Base-by-base conservation (phyloP, 2,888 invertebrate species). In the Phorcus lineatus region DNA sequence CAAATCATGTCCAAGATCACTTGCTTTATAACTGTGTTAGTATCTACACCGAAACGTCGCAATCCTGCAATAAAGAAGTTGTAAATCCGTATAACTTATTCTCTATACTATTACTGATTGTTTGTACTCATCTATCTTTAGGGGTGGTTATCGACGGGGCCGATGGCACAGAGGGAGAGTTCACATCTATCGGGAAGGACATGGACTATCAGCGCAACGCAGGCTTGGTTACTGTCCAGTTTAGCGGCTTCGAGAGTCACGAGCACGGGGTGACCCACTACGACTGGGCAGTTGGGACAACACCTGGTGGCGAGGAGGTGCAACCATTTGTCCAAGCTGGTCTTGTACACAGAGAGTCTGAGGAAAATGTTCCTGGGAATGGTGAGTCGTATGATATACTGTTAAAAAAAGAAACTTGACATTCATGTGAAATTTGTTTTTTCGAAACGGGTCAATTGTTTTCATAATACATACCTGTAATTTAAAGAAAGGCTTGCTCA, bases 231-330 rank as follows among this genome's bases (percentile, higher is more conserved):
- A 85, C 88, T 2, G 80, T 85, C 36, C 67, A 67, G 24, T 36
- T 54, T 24, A n/a, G 76, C 74, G 86, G 87, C 11, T 89, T 88
- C 75, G 79, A 83, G 47, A 88, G 88, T 74, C 81, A 83, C 53
- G 78, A 84, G 16, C 82, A 88, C 77, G 89, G 89, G 13, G 80
- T 89, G 17, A 81, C 80, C 55, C 74, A 75, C 40, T 87, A 85
- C 80, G 87, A 85, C 74, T 88, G 88, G 89, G 87, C 88, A 9
- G 82, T 89, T 6, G 89, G 89, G 0, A 87, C 88, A 0, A 76
- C 79, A 40, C 85, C 88, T 31, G 84, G 83, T 19, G 84, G 76
- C 1, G 87, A 87, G 67, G 87, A 89, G 22, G 77, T 88, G 13
- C 82, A 85, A 81, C 85, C 87, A 9, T 87, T 86, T 78, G 84